A percentile compares a stretch with the other conserved stretches of the same genome.
Evolutionary conservation across 2,888 invertebrate species (phyloP).

Genomic region (Caenorhabditis japonica): DNA sequence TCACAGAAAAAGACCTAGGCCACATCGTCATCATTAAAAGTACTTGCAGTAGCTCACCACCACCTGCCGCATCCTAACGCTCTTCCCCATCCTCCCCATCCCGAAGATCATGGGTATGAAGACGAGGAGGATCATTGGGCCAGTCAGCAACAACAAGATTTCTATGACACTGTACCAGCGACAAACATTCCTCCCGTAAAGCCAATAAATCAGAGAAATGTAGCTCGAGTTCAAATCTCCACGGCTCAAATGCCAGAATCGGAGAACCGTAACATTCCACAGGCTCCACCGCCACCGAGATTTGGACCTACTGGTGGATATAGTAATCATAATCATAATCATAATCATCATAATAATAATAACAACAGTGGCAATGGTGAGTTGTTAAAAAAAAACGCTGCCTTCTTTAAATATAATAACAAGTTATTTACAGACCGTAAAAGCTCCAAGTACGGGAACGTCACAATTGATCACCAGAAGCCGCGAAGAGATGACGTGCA

Average conservation of each 20-base stretch:
- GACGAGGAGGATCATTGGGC: slow-evolving; percentile 51
- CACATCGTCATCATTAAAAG: no score
- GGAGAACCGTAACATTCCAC: slow-evolving; percentile 13
- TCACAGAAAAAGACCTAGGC: no score
- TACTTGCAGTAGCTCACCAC: no score
- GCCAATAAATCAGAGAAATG: slow-evolving; percentile 26
- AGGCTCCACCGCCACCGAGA: slow-evolving; percentile 46
- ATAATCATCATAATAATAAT: not conserved
- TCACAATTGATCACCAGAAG: slow-evolving; percentile 24
- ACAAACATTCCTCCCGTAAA: slow-evolving; percentile 41
- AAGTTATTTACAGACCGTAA: slow-evolving; percentile 17
- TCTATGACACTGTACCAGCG: slow-evolving; percentile 57
- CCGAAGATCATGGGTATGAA: slow-evolving; percentile 35
- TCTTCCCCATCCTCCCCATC: slow-evolving; percentile 28
- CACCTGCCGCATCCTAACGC: slow-evolving; percentile 12
- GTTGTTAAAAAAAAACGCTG: no score
- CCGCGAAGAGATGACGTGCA: slow-evolving; percentile 44
- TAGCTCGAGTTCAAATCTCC: slow-evolving; percentile 52
- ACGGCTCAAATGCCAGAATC: slow-evolving; percentile 27
- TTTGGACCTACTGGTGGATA: slow-evolving; percentile 42
- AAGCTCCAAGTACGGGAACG: slow-evolving; percentile 24
- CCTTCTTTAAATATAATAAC: no score
- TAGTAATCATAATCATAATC: slow-evolving; percentile 1
- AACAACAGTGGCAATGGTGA: slow-evolving; percentile 26
- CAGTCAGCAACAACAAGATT: slow-evolving; percentile 35